Evolutionary conservation across 2,888 invertebrate species (phyloP), one percentile per base, ranked within the genome.

Genomic region (Acrobasis suavella): DNA sequence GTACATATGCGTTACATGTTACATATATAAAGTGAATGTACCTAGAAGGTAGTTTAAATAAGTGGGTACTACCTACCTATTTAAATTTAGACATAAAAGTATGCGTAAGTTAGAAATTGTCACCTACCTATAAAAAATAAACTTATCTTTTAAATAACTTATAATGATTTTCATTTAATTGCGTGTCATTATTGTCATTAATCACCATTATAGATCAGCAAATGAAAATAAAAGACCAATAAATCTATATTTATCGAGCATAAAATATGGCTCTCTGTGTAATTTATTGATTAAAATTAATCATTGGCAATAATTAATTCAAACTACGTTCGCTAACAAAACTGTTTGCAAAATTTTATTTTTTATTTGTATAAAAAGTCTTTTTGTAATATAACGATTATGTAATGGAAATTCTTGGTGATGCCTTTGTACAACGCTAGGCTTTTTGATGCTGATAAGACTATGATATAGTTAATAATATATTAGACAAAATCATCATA

Each of bases 211-310:
- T n/a, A 14, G 46, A 46, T 14, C 46, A 46, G 46, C n/a, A 46
- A 46, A 46, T 32, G 12, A 55, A 39, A 16, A 42, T 39, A 56
- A 56, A 17, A 42, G 12, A 16, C n/a, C n/a, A 16, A 50, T 62
- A 49, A 62, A 58, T 62, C 32, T 38, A 12, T 46, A 42, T 56
- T 56, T 56, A 56, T 56, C 42, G 22, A 55, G 22, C 42, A 42
- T 56, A 14, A 56, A 56, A 17, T 56, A 56, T 22, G 42, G 17
- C 22, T 15, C 16, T 16, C 15, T 22, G 17, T 46, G 42, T 56
- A 42, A 22, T 22, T 56, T 56, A 56, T 46, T 46, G 56, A 56
- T 46, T 22, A 56, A 46, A 56, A 46, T 56, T 38, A 56, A 42
- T 22, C 38, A 56, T 56, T 22, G 14, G 9, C 22, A 6, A 46